These are phyloP conservation scores for Grammomys dolichurus DNA, from an alignment of 2,113 vertebrate genomes.

Conservation along the genomic window DNA sequence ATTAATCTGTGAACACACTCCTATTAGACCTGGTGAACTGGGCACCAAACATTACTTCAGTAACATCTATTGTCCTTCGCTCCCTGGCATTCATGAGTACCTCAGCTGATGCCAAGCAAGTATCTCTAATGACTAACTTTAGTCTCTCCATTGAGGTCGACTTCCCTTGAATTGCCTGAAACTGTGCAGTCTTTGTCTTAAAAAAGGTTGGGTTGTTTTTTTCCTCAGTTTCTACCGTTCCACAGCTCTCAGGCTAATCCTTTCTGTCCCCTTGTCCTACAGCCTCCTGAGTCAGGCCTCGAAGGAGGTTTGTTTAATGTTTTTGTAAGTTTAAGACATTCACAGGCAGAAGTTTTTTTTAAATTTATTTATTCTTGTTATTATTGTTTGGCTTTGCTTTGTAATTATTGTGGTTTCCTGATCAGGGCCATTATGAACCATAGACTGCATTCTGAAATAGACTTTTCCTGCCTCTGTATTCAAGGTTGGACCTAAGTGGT, in stretches of 20 bases:
- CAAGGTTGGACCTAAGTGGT: not conserved
- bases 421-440: not conserved
- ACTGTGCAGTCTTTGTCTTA: not conserved
- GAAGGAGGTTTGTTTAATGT: not conserved
- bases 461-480: not conserved
- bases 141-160: rapidly evolving
- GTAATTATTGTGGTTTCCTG: not conserved
- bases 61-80: not conserved
- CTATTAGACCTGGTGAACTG: too few relatives aligned
- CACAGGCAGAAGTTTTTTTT: not conserved
- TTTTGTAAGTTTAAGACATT: not conserved
- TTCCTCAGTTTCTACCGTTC: not conserved
- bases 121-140: not conserved
- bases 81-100: not conserved
- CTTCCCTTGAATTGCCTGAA: not conserved
- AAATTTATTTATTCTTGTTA: too few relatives aligned
- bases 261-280: not conserved
- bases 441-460: not conserved
- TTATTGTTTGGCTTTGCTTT: not conserved
- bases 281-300: not conserved
- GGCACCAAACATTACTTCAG: not conserved
- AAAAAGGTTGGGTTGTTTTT: not conserved
- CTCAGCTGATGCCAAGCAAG: not conserved
- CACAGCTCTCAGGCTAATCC: not conserved
- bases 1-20: not conserved